Evolutionary conservation across 2,888 invertebrate species (phyloP).

Genomic region (Sturmia bella): DNA sequence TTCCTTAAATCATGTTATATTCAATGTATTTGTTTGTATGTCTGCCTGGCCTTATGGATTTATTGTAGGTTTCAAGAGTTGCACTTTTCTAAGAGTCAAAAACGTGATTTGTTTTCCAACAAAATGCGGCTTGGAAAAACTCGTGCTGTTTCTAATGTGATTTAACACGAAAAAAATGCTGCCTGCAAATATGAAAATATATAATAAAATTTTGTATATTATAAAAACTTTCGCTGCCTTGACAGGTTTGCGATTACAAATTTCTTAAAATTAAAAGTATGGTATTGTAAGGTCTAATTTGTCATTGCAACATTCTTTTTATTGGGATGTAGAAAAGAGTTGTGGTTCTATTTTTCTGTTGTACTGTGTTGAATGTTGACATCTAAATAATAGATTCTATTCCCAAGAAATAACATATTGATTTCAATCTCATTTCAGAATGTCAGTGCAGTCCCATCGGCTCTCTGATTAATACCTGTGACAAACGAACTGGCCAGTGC

Average conservation of each 20-base stretch:
- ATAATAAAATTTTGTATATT: conserved; percentile 39
- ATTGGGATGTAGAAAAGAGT: no score
- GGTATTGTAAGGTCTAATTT: not conserved
- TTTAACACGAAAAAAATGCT: not conserved
- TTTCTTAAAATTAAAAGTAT: not conserved
- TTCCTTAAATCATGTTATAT: conserved; percentile 66
- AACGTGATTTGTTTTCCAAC: conserved; percentile 64
- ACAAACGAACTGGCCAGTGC: conserved; percentile 90
- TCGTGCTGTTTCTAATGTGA: conserved; percentile 60
- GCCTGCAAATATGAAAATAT: not conserved
- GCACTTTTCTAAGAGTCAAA: conserved; percentile 57
- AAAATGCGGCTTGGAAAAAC: conserved; percentile 40
- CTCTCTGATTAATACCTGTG: conserved; percentile 87
- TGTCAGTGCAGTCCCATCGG: conserved; percentile 92
- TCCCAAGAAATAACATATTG: no score
- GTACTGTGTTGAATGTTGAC: no score
- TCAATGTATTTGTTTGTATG: conserved; percentile 34
- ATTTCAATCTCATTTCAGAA: conserved; percentile 83
- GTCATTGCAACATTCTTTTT: no score
- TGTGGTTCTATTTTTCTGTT: no score
- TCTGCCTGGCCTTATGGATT: conserved; percentile 48
- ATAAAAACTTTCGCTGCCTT: conserved; percentile 64
- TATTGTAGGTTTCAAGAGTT: conserved; percentile 54
- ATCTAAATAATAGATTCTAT: no score
- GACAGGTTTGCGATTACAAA: conserved; percentile 45